Evolutionary conservation across 2,113 vertebrate species (phyloP).

Genomic region (Brachypodius melanocephalos): DNA sequence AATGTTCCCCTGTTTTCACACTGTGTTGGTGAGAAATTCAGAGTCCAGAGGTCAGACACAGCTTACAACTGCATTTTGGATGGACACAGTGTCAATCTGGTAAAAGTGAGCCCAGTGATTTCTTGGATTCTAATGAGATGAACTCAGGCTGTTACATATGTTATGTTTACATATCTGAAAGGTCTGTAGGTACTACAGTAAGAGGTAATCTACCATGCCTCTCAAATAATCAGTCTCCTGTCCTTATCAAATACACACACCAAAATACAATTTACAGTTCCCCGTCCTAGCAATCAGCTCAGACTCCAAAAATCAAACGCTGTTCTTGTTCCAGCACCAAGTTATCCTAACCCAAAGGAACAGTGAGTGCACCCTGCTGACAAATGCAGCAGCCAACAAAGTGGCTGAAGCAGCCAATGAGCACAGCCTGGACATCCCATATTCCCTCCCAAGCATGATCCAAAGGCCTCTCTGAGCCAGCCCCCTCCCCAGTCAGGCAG

Average conservation of each 20-base stretch:
- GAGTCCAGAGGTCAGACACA: background rate
- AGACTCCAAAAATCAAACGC: background rate
- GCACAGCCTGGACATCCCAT: fast-evolving
- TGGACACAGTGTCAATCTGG: background rate
- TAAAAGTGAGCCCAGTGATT: background rate
- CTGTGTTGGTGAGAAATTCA: background rate
- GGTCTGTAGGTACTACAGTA: background rate
- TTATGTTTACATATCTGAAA: background rate
- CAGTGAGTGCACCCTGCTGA: fast-evolving
- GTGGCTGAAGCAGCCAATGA: background rate
- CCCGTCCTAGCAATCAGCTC: background rate
- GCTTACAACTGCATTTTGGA: background rate
- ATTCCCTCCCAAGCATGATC: background rate
- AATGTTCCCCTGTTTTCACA: background rate
- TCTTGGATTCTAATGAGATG: background rate
- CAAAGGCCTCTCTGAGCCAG: background rate
- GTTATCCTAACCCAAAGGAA: background rate
- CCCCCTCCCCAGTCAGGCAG: fast-evolving
- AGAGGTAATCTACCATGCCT: background rate
- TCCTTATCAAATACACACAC: background rate
- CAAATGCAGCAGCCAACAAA: fast-evolving
- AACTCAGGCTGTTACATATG: background rate
- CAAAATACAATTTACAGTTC: background rate
- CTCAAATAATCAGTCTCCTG: background rate
- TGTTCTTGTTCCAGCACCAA: background rate